Conservation (phyloP, 2,113 vertebrate genomes). For the Phalacrocorax carbo region DNA sequence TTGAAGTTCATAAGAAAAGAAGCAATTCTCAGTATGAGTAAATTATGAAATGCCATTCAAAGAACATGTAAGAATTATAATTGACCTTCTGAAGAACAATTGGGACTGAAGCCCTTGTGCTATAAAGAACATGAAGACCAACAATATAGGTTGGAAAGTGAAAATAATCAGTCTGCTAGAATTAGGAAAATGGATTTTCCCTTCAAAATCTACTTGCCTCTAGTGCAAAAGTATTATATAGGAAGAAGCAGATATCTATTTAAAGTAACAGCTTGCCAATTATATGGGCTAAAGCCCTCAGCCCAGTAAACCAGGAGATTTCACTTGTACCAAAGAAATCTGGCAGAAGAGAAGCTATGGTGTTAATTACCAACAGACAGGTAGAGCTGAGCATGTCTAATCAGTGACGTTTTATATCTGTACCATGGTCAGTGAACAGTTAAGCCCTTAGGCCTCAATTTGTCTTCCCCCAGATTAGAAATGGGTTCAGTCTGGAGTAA, state of each 20-base stretch:
- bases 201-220: not conserved
- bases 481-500: not conserved
- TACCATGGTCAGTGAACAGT: not conserved
- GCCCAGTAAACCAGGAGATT: not conserved
- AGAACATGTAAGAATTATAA: not conserved
- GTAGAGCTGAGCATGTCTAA: fast-evolving
- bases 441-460: not conserved
- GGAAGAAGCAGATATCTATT: not conserved
- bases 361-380: not conserved
- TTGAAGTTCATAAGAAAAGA: not conserved
- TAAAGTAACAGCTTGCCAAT: not conserved
- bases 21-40: not conserved
- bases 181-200: not conserved
- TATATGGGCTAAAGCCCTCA: not conserved
- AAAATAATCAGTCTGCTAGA: not conserved
- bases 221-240: not conserved
- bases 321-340: not conserved
- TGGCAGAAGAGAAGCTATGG: not conserved
- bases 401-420: not conserved
- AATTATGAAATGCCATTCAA: not conserved
- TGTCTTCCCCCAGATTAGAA: not conserved
- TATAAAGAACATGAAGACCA: not conserved
- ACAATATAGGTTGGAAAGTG: not conserved
- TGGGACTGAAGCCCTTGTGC: not conserved
- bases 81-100: not conserved